Evolutionary conservation across 2,113 vertebrate species (phyloP), one percentile per base, ranked within the genome.

Genomic region (Hipposideros armiger): DNA sequence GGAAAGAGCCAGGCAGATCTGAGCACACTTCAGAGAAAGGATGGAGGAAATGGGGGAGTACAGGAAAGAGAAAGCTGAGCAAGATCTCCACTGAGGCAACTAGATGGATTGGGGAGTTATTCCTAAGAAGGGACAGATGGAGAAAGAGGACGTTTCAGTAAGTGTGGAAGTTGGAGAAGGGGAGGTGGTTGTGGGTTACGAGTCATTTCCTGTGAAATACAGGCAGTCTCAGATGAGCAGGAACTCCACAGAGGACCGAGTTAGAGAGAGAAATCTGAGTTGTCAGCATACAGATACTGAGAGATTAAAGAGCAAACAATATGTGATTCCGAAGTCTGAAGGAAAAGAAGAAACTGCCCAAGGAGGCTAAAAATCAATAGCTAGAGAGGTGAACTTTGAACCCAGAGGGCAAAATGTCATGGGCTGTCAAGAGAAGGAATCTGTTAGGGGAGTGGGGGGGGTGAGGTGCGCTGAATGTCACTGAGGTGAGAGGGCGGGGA

Each of bases 1-100:
- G 28, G 40, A n/a, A 70, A 90, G 26, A 54, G 52, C 4, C 20
- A 1, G 52, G 40, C 26, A n/a, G 67, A 69, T 28, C 50, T 7
- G 36, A 64, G 17, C 20, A 15, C 3, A 16, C 56, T 66, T 15
- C 45, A 20, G 36, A 82, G 87, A 42, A 7, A 64, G 17, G 80
- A 60, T 26, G 54, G 76, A 32, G 64, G 54, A 28, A 20, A 42
- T 5, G 2, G 0, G 24, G 22, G 10, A 0, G 0, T 16, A 2
- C 0, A 7, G 54, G 42, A 40, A 47, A 26, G 7, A 77, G 56
- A 64, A 10, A 0, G 17, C 28, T 19, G 45, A 50, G 52, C 36
- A 0, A 9, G 16, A 64, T 28, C 74, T 76, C 24, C 36, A 11
- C 56, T 40, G 17, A 73, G 73, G 36, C 17, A 22, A 7, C 24